Percentiles rank a stretch among this genome's conserved stretches.
Conservation (phyloP, 2,888 invertebrate genomes). For the Lepidonotus clava region DNA sequence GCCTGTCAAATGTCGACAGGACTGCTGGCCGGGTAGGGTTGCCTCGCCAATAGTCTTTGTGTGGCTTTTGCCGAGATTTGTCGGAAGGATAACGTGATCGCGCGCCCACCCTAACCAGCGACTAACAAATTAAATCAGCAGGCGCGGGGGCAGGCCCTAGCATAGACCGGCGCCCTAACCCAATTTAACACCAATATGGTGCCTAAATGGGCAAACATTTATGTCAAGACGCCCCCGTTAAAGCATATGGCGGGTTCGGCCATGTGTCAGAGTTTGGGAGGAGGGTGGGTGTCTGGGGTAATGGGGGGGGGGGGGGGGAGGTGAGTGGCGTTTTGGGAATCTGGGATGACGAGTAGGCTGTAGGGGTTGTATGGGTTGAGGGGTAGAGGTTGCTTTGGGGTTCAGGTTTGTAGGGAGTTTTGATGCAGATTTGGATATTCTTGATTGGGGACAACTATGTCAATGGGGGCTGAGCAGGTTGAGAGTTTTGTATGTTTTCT, state of each 20-base stretch:
- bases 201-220: conserved; percentile 14
- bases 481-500: too few relatives aligned
- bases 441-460: too few relatives aligned
- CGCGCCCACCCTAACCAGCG: background rate
- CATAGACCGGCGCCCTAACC: background rate
- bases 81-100: conserved; percentile 35
- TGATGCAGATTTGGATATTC: too few relatives aligned
- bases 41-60: background rate
- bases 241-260: background rate
- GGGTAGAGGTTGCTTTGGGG: too few relatives aligned
- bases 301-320: too few relatives aligned
- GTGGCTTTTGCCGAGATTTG: conserved; percentile 24
- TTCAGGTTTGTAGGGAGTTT: too few relatives aligned
- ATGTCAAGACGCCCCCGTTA: background rate
- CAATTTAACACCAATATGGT: background rate
- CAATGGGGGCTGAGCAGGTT: too few relatives aligned
- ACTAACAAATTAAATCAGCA: conserved; percentile 26
- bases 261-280: too few relatives aligned
- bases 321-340: too few relatives aligned
- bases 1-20: conserved; percentile 19
- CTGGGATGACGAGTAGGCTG: too few relatives aligned
- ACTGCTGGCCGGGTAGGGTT: background rate
- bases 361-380: too few relatives aligned
- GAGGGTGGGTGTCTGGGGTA: too few relatives aligned
- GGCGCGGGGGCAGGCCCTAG: background rate